Base-by-base conservation (phyloP, 1,140 invertebrate genomes). In the Calliphora vicina region DNA sequence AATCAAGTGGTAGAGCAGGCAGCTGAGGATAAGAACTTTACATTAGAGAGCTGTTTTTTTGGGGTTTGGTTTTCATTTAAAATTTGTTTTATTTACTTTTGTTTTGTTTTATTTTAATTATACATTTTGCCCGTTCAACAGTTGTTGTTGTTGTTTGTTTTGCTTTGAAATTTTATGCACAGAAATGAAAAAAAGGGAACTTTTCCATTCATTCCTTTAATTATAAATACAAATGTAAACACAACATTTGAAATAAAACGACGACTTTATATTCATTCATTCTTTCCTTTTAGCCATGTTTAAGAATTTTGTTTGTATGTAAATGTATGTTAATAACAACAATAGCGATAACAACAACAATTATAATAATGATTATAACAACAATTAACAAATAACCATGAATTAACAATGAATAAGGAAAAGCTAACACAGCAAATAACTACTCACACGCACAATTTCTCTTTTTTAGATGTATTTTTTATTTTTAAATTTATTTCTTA, bases 311-410 rank as follows among this genome's bases (percentile, higher is more conserved):
- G n/a, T n/a, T n/a, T n/a, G n/a, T 45, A 45, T 12, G 43, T 9
- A 15, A 12, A 6, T 57, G n/a, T 57, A 57, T n/a, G 4, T 57
- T 57, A 57, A n/a, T 17, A 57, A 15, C 50, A 57, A n/a, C 17
- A 57, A 57, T 57, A 57, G n/a, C n/a, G n/a, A 15, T n/a, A 57
- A 57, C 15, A 57, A 57, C 50, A 57, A 17, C 50, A 57, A n/a
- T n/a, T n/a, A 57, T 57, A n/a, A 57, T 57, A 57, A 57, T 57
- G n/a, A 57, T 57, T 57, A n/a, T 23, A 67, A 67, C n/a, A 67
- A 67, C 61, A 67, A 23, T 67, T 67, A 67, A 23, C 61, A 67
- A 67, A 67, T 67, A 67, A 67, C 23, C 61, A 67, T 67, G 61
- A 67, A 67, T 67, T 67, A 67, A 67, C n/a, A 20, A 67, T 67